phyloP scores from a whole-genome alignment of 2,797 vertebrate species.

The Chlorospingus semifuscus region DNA sequence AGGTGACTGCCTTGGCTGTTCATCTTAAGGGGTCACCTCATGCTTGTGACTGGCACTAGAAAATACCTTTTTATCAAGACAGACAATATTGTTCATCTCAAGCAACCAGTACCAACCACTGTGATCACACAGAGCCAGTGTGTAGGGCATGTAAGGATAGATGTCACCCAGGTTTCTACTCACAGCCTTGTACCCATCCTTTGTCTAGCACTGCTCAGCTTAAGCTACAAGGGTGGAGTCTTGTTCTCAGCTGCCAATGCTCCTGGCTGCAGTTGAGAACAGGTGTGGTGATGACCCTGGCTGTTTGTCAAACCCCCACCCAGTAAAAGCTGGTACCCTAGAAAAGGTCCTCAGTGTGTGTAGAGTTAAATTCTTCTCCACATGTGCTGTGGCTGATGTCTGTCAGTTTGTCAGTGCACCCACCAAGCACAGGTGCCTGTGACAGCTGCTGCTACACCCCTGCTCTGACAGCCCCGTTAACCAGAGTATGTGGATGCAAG shows the following conservation, averaged over 20 bases:
- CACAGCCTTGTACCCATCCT: not conserved
- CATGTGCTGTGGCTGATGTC: fast-evolving
- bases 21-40: not conserved
- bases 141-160: fast-evolving
- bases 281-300: not conserved
- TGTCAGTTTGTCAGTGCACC: not conserved
- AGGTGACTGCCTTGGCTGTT: not conserved
- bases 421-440: fast-evolving
- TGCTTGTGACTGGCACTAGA: not conserved
- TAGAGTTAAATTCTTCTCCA: not conserved
- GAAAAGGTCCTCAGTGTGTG: not conserved
- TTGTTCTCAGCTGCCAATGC: fast-evolving
- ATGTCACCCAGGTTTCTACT: not conserved
- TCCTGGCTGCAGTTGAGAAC: not conserved
- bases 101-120: not conserved
- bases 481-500: fast-evolving
- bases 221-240: fast-evolving
- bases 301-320: not conserved
- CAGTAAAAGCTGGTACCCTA: fast-evolving
- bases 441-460: not conserved
- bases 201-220: not conserved
- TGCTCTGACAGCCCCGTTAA: fast-evolving
- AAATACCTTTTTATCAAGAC: not conserved
- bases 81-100: not conserved
- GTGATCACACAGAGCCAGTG: fast-evolving